Conservation (phyloP, 2,888 invertebrate species). For the Ecliptopera silaceata region DNA sequence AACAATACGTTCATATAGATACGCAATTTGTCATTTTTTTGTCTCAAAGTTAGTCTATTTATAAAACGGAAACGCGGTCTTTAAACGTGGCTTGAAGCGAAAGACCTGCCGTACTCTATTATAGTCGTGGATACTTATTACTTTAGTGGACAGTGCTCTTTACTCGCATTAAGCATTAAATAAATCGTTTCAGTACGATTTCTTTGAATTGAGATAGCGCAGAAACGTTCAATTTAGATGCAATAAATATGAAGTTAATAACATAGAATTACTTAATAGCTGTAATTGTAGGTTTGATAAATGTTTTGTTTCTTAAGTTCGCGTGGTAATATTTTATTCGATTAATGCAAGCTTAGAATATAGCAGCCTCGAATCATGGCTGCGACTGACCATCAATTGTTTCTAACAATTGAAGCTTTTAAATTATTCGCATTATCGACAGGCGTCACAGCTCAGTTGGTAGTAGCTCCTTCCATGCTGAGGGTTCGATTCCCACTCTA, state of each 20-base stretch:
- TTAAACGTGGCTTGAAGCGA: too few relatives aligned
- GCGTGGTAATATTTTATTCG: conserved; percentile 37
- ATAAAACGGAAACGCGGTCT: too few relatives aligned
- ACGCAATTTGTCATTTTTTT: too few relatives aligned
- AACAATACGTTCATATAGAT: too few relatives aligned
- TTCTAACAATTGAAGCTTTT: not conserved
- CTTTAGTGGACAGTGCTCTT: conserved; percentile 6
- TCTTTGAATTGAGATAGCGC: conserved; percentile 60
- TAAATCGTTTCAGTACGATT: conserved; percentile 66
- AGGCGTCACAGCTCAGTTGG: too few relatives aligned
- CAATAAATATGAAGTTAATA: conserved; percentile 59
- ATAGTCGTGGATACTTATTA: not conserved
- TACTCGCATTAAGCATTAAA: conserved; percentile 62
- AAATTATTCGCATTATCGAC: too few relatives aligned
- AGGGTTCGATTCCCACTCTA: too few relatives aligned
- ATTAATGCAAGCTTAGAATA: not conserved
- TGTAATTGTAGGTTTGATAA: conserved; percentile 41
- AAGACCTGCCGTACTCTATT: not conserved
- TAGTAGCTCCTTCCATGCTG: too few relatives aligned
- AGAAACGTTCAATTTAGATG: conserved; percentile 60
- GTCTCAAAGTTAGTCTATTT: too few relatives aligned
- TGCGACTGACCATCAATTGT: not conserved
- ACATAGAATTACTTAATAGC: conserved; percentile 52
- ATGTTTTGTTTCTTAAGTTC: conserved; percentile 39
- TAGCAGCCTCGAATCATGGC: not conserved